phyloP scores from a whole-genome alignment of 2,888 invertebrate species.

The Apamea anceps region DNA sequence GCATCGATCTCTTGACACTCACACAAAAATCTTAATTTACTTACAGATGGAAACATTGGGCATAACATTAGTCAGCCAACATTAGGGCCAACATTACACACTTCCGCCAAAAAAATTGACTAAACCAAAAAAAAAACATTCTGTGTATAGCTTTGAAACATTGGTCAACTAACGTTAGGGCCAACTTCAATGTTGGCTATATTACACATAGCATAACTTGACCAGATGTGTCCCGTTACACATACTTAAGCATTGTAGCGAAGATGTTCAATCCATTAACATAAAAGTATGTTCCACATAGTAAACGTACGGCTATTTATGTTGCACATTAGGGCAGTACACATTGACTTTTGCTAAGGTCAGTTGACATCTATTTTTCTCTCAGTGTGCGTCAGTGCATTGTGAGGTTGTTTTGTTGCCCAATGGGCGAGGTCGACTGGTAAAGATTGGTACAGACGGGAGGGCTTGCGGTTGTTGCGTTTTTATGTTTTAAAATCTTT shows the following conservation, averaged over 20 bases:
- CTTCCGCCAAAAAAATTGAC: constrained; percentile 7
- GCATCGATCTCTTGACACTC: background rate
- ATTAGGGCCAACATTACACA: constrained; percentile 9
- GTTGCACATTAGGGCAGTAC: constrained; percentile 50
- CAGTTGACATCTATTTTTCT: constrained; percentile 86
- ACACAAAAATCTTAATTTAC: background rate
- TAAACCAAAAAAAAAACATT: constrained; percentile 19
- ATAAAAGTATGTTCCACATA: constrained; percentile 49
- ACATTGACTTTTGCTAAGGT: constrained; percentile 70
- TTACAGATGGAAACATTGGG: background rate
- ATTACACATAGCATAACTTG: constrained; percentile 10
- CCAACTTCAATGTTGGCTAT: background rate
- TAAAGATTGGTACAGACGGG: constrained; percentile 56
- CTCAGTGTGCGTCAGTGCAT: constrained; percentile 82
- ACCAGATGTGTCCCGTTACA: constrained; percentile 66
- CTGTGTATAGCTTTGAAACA: constrained; percentile 1
- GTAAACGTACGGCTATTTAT: constrained; percentile 36
- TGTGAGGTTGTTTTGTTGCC: constrained; percentile 71
- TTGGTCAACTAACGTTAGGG: no score
- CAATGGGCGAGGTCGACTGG: constrained; percentile 64
- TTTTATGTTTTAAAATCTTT: no score
- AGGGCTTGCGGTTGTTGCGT: background rate
- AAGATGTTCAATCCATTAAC: constrained; percentile 62
- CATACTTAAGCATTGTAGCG: constrained; percentile 21
- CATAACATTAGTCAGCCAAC: background rate